Evolutionary conservation across 2,113 vertebrate genomes (phyloP), one percentile per base, ranked within the genome.

Genomic region (Perca flavescens): DNA sequence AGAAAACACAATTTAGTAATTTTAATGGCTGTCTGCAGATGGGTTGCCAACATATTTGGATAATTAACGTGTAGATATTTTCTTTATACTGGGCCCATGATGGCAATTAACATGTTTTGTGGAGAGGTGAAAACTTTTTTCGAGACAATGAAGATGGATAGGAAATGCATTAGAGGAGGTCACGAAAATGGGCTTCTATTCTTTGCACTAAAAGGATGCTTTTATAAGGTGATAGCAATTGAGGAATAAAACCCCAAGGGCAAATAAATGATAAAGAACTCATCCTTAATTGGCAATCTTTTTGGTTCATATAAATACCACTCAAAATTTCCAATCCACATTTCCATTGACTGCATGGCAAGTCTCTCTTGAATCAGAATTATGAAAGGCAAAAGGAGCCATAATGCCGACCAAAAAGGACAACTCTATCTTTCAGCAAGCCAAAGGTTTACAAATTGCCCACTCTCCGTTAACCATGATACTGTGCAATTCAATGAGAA

Each of bases 101-200:
- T 93, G 90, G 94, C 94, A 96, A 96, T 96, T 96, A 96, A 94
- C 90, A 95, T 93, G 92, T 95, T 95, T 94, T 95, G 93, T 95
- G 91, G 85, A 89, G 84, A 93, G 95, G 93, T 95, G 90, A 93
- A 95, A 96, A 96, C 95, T 96, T 96, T 95, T 94, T 94, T 90
- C 57, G 87, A 94, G 90, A 89, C 89, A 76, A 80, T 88, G 91
- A 95, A 94, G 93, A 95, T 92, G 87, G 93, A 92, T 89, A 43
- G 87, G 80, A 94, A 95, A 95, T 93, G 92, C 93, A 95, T 95
- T 95, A 94, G 92, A 93, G 89, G 91, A 94, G 93, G 92, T 93
- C 93, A 94, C 69, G 85, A 93, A 95, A 95, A 94, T 90, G 94
- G 93, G 89, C 89, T 86, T 70, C 95, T 83, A 93, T 95, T 96